Conservation (phyloP, 2,113 vertebrate species). For the Hyperopisus bebe region DNA sequence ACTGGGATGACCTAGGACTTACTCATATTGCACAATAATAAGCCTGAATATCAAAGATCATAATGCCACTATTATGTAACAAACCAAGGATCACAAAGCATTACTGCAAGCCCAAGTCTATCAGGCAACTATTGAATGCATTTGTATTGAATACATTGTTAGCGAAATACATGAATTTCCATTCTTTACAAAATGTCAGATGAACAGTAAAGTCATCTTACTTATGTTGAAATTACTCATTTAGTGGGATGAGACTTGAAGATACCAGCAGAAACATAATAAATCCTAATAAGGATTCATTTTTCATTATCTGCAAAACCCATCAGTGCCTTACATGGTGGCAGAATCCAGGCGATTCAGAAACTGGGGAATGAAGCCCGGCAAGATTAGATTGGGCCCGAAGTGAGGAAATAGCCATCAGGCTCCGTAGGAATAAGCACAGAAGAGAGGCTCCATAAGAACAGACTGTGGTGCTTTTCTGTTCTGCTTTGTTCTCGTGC, state of each 20-base stretch:
- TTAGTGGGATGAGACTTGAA: not conserved
- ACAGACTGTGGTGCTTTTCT: not conserved
- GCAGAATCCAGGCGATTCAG: not conserved
- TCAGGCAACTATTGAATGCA: too few species aligned
- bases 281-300: not conserved
- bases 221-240: not conserved
- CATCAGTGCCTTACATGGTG: not conserved
- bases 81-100: not conserved
- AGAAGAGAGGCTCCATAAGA: not conserved
- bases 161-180: not conserved
- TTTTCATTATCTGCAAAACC: not conserved
- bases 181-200: conserved; percentile 1
- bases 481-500: not conserved
- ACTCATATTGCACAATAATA: not conserved
- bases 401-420: not conserved
- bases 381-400: too few species aligned
- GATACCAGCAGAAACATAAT: not conserved
- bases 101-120: not conserved
- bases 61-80: not conserved
- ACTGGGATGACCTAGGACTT: not conserved
- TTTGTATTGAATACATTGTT: not conserved
- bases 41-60: not conserved
- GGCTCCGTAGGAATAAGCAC: not conserved
- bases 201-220: not conserved
- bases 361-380: not conserved